Evolutionary conservation across 2,888 invertebrate genomes (phyloP), one percentile per base, ranked within the genome.

Genomic region (Cataglyphis albicans): DNA sequence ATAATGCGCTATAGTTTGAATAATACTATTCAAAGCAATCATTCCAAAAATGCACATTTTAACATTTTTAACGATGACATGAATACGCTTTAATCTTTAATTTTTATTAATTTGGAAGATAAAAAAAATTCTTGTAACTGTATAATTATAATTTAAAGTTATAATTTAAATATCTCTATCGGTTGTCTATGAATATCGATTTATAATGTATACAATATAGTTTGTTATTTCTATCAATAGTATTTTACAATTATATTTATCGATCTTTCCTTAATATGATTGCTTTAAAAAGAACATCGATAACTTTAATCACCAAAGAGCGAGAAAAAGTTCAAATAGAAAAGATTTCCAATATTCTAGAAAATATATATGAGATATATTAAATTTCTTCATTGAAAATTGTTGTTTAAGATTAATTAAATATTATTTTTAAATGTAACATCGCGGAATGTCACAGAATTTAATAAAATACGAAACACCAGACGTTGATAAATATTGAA

Each of bases 251-350:
- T 41, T 6, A 15, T 9, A 2, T 55, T 41, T 9, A 12, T 76
- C 9, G 12, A 41, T n/a, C 41, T 59, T 80, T 32, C 78, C 72
- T 80, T 80, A 80, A 80, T 73, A 44, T 80, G 38, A 80, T 80
- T 80, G 59, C 73, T 25, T 18, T 73, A 25, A 80, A 44, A 18
- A 70, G 55, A 59, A 44, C 44, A 59, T 32, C 59, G 35, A 70
- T 44, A 57, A 44, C 70, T 68, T 21, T 75, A 18, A 32, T 72
- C 59, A 15, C 32, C 32, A 12, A 68, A 32, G 44, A n/a, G 0
- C 10, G n/a, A 48, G 15, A 18, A 25, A 73, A 80, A 73, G 35
- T 72, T 25, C 55, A 10, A 32, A 25, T 35, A 73, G 57, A 44
- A 59, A 67, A 72, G 21, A 32, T 73, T 29, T 44, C 44, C 59